These are phyloP conservation scores for Gonioctena quinquepunctata DNA, from an alignment of 1,140 invertebrate genomes.

Conservation along the genomic window DNA sequence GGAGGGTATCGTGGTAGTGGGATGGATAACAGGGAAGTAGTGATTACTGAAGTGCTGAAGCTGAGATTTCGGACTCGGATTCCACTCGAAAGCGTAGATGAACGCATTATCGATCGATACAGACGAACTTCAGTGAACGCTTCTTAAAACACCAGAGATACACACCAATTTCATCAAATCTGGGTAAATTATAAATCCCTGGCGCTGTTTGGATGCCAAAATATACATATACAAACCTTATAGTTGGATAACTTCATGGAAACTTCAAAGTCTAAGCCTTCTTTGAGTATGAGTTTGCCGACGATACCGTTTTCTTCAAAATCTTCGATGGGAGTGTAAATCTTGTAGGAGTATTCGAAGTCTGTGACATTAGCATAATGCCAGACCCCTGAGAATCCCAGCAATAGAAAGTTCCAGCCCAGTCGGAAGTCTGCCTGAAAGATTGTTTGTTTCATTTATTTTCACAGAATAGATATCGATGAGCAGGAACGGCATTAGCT, in stretches of 20 bases:
- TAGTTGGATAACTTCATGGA: slow-evolving; percentile 68
- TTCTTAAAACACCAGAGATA: background rate
- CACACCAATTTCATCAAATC: too few species aligned
- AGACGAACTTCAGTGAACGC: slow-evolving; percentile 8
- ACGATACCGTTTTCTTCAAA: slow-evolving; percentile 76
- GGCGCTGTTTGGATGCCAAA: slow-evolving; percentile 19
- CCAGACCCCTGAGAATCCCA: slow-evolving; percentile 78
- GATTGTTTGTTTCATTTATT: background rate
- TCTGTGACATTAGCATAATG: slow-evolving; percentile 68
- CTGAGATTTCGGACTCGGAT: slow-evolving; percentile 25
- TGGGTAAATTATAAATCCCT: slow-evolving; percentile 37
- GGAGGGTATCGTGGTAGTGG: too few species aligned
- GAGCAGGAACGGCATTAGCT: background rate
- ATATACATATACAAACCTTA: slow-evolving; percentile 58
- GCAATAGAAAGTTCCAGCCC: slow-evolving; percentile 72
- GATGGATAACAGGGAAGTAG: too few species aligned
- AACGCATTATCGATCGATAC: slow-evolving; percentile 22
- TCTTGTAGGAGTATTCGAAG: slow-evolving; percentile 76
- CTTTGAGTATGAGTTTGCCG: slow-evolving; percentile 66
- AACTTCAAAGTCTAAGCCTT: slow-evolving; percentile 70
- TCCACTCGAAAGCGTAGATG: slow-evolving; percentile 24
- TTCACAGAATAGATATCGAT: background rate
- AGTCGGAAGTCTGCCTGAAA: slow-evolving; percentile 71
- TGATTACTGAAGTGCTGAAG: background rate
- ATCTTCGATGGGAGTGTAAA: slow-evolving; percentile 74